These are phyloP conservation scores for Tachysurus vachellii DNA, from an alignment of 2,113 vertebrate genomes.

Conservation along the genomic window DNA sequence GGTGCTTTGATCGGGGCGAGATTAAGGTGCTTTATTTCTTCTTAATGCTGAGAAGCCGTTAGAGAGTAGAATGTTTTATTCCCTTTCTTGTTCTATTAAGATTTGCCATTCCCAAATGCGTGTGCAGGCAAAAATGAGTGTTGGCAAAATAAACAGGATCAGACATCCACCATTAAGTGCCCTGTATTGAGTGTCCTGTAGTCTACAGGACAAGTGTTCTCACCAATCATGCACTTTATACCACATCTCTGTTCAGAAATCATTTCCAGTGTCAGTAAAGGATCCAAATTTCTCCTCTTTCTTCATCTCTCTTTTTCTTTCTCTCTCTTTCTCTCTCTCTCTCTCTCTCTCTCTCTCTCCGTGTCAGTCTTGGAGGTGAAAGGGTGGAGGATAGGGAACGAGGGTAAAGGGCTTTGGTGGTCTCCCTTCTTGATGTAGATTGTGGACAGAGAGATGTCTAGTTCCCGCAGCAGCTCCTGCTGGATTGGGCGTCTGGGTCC, in stretches of 20 bases:
- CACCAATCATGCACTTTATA: constrained; percentile 35
- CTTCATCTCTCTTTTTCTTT: neutral
- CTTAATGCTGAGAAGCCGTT: constrained; percentile 26
- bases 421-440: constrained; percentile 38
- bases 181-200: constrained; percentile 55
- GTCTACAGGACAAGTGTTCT: constrained; percentile 14
- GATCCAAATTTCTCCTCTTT: constrained; percentile 36
- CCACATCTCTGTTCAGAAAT: constrained; percentile 42
- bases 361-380: constrained; percentile 44
- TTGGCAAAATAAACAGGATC: constrained; percentile 42
- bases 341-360: constrained; percentile 32
- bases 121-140: constrained; percentile 49
- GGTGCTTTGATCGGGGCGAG: neutral
- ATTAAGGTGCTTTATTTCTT: constrained; percentile 33
- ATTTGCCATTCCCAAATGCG: constrained; percentile 37
- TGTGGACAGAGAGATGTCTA: constrained; percentile 56
- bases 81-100: constrained; percentile 22
- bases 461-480: constrained; percentile 79
- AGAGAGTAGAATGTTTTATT: neutral
- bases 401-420: constrained; percentile 49
- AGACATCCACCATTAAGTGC: constrained; percentile 60
- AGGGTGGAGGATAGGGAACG: constrained; percentile 40
- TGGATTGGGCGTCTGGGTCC: constrained; percentile 76
- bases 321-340: neutral
- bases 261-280: constrained; percentile 35